Conservation (phyloP, 2,888 invertebrate genomes). For the Oligia latruncula region DNA sequence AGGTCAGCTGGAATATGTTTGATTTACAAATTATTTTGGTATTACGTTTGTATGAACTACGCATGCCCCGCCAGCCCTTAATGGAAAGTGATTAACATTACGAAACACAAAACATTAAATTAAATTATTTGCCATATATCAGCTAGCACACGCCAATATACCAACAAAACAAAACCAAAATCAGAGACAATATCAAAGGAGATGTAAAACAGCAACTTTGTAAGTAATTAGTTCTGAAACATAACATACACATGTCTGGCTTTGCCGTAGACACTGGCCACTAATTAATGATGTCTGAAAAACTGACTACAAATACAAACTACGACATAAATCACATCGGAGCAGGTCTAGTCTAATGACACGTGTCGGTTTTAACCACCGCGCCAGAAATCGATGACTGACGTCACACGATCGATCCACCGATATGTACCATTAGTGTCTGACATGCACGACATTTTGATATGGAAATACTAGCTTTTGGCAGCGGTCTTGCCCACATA, state of each 20-base stretch:
- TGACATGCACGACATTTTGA: conserved; percentile 42
- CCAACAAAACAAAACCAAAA: background rate
- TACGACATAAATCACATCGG: conserved; percentile 28
- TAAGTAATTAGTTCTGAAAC: background rate
- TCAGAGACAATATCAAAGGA: background rate
- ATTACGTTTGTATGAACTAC: too few relatives aligned
- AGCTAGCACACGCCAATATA: too few relatives aligned
- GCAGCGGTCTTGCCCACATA: too few relatives aligned
- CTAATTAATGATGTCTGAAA: conserved; percentile 16
- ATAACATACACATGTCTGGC: background rate
- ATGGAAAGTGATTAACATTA: too few relatives aligned
- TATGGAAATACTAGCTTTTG: conserved; percentile 22
- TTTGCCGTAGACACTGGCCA: background rate
- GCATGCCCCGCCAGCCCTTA: too few relatives aligned
- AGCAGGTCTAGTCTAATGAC: conserved; percentile 19
- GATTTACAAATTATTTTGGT: too few relatives aligned
- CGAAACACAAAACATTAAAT: too few relatives aligned
- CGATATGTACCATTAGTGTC: conserved; percentile 46
- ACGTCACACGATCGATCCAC: conserved; percentile 51
- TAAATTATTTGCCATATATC: too few relatives aligned
- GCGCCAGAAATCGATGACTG: conserved; percentile 42
- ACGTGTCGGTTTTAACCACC: conserved; percentile 21
- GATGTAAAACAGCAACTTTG: background rate
- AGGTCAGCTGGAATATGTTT: too few relatives aligned
- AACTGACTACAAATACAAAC: conserved; percentile 13